Conservation (phyloP, 2,113 vertebrate genomes). For the Papio anubis region DNA sequence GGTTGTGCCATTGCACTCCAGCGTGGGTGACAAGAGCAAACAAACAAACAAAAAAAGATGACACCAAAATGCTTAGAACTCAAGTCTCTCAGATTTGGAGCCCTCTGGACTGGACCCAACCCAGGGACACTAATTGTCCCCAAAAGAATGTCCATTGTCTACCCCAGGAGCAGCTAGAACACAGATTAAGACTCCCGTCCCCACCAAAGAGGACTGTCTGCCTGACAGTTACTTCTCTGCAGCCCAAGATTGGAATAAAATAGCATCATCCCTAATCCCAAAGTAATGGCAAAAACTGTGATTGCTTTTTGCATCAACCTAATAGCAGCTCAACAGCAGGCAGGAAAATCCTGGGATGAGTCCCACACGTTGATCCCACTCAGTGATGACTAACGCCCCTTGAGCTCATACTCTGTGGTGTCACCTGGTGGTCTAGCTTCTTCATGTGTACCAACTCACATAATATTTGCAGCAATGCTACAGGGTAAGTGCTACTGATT, state of each 20-base stretch:
- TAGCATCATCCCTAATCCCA: background rate
- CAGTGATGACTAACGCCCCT: background rate
- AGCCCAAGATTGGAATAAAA: background rate
- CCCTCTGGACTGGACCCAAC: background rate
- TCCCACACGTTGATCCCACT: background rate
- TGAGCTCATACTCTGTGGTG: fast-evolving
- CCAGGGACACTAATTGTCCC: background rate
- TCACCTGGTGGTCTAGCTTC: background rate
- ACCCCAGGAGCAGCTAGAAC: background rate
- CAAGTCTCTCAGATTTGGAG: background rate
- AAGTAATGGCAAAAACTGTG: too few species aligned
- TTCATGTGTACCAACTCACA: background rate
- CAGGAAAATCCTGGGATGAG: background rate
- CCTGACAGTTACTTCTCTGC: background rate
- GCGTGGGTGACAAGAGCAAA: too few species aligned
- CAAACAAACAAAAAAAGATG: too few species aligned
- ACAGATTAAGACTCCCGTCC: background rate
- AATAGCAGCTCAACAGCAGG: too few species aligned
- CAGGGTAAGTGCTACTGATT: background rate
- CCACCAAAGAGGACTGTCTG: background rate
- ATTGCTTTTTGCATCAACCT: too few species aligned
- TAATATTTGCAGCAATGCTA: background rate
- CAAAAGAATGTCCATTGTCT: background rate
- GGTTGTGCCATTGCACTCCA: too few species aligned
- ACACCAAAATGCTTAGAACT: background rate